Evolutionary conservation across 1,140 invertebrate species (phyloP).

Genomic region (Drosophila repletoides): DNA sequence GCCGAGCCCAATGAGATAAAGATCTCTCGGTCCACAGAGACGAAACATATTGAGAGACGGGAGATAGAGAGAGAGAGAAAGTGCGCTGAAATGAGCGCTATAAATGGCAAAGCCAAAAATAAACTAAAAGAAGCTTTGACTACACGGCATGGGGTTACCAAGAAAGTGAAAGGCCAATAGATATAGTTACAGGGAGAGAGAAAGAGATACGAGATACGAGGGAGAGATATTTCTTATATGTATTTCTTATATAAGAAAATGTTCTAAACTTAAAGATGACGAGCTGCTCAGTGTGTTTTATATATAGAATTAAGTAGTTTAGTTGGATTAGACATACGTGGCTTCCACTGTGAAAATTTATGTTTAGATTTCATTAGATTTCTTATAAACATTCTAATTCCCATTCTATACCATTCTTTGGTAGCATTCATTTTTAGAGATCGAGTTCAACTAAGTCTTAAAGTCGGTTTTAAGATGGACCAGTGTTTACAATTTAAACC

Average conservation of each 20-base stretch:
- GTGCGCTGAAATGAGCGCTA: constrained; percentile 42
- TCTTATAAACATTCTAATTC: neutral
- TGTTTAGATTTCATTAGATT: neutral
- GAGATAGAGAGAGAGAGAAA: neutral
- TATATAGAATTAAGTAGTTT: constrained; percentile 34
- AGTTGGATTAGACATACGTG: constrained; percentile 31
- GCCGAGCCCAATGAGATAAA: constrained; percentile 20
- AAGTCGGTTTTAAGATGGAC: no score
- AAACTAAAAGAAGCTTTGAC: constrained; percentile 35
- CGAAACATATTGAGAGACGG: neutral
- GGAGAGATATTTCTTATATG: neutral
- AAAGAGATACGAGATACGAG: neutral
- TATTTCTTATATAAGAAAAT: neutral
- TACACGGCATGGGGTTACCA: constrained; percentile 34
- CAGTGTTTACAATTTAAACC: no score
- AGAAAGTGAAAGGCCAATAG: neutral
- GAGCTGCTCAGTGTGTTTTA: constrained; percentile 19
- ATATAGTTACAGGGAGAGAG: neutral
- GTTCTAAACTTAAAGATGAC: constrained; percentile 43
- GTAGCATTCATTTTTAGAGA: no score
- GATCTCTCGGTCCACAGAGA: neutral
- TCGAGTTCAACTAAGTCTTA: no score
- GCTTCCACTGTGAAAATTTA: neutral
- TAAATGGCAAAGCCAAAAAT: constrained; percentile 46
- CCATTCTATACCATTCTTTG: no score